A percentile compares a stretch with the other conserved stretches of the same genome.
Conservation (phyloP, 2,888 invertebrate species). For the Spatulosminthurus flaviceps region DNA sequence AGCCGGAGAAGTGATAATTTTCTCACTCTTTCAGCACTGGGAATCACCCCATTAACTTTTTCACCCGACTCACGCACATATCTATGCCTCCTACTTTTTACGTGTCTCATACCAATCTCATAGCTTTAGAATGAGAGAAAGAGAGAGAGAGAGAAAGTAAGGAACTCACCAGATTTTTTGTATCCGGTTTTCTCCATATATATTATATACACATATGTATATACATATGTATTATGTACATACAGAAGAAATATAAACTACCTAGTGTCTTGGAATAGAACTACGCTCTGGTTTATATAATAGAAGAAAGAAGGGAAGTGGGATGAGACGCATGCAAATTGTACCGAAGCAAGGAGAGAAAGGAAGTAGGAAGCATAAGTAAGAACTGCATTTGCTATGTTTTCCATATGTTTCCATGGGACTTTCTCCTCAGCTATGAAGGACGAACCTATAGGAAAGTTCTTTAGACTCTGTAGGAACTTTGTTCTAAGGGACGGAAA, state of each 20-base stretch:
- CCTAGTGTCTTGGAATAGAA: background rate
- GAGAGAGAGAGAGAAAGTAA: too few species aligned
- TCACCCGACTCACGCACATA: conserved; percentile 33
- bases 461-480: background rate
- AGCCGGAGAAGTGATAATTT: conserved; percentile 46
- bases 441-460: background rate
- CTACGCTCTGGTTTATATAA: too few species aligned
- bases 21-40: conserved; percentile 43
- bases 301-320: too few species aligned
- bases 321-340: conserved; percentile 7
- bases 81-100: too few species aligned
- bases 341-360: background rate
- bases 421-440: background rate
- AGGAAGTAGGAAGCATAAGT: background rate
- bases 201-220: too few species aligned
- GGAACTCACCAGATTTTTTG: background rate
- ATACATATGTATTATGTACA: background rate
- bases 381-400: background rate
- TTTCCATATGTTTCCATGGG: background rate
- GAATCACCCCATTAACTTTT: conserved; percentile 46
- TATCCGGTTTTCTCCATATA: background rate
- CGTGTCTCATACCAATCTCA: too few species aligned
- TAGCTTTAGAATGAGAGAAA: too few species aligned
- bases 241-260: background rate
- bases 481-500: conserved; percentile 22